A percentile compares a stretch with the other conserved stretches of the same genome.
Evolutionary conservation across 2,888 invertebrate genomes (phyloP).

Genomic region (Acleris holmiana): DNA sequence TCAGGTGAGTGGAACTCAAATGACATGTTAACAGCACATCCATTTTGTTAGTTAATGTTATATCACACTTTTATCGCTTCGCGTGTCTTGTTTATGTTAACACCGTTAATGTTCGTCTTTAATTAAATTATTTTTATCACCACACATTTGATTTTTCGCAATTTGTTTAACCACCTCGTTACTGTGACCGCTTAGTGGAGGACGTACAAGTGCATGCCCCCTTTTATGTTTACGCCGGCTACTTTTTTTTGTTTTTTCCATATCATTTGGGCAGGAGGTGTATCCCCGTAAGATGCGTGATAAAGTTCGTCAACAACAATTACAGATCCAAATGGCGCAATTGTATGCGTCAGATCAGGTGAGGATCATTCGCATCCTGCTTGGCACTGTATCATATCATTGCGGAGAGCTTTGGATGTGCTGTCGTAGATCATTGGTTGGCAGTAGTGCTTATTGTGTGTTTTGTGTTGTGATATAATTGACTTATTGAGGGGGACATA

Average conservation of each 20-base stretch:
- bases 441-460: conserved; percentile 63
- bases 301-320: conserved; percentile 88
- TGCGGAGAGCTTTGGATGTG: conserved; percentile 81
- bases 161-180: conserved; percentile 55
- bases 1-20: conserved; percentile 78
- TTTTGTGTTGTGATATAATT: conserved; percentile 51
- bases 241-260: conserved; percentile 82
- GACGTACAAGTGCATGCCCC: conserved; percentile 75
- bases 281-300: conserved; percentile 93
- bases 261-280: conserved; percentile 88
- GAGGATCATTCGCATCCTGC: conserved; percentile 79
- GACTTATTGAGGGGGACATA: conserved; percentile 19
- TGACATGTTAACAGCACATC: conserved; percentile 67
- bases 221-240: conserved; percentile 83
- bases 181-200: conserved; percentile 64
- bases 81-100: conserved; percentile 74
- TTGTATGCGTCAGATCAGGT: conserved; percentile 83
- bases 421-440: conserved; percentile 71
- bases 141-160: conserved; percentile 55
- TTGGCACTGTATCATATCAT: conserved; percentile 67
- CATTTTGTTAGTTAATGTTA: conserved; percentile 68
- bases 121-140: conserved; percentile 56
- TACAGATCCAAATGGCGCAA: conserved; percentile 85
- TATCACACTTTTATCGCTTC: conserved; percentile 59
- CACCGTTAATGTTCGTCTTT: conserved; percentile 60